phyloP scores from a whole-genome alignment of 92 coral and sea anemone genomes.

The Parazoanthus darwini region DNA sequence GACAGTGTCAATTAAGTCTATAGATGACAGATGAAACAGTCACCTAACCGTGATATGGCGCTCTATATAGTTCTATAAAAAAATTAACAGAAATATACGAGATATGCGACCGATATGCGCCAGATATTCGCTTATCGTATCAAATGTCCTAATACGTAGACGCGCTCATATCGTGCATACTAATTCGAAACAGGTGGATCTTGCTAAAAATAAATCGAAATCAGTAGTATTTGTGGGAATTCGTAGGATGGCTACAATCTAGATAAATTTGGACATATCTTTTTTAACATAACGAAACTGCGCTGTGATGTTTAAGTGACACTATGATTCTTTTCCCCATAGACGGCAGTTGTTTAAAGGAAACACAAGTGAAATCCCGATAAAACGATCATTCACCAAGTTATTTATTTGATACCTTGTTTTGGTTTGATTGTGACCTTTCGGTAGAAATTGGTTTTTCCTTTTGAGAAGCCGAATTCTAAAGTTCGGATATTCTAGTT shows the following conservation, averaged over 20 bases:
- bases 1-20: conserved; percentile 38
- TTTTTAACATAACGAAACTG: conserved; percentile 1
- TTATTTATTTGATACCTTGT: conserved; percentile 16
- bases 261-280: background rate
- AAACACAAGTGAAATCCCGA: conserved; percentile 22
- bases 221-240: conserved; percentile 14
- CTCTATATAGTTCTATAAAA: conserved; percentile 16
- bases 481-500: conserved; percentile 31
- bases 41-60: conserved; percentile 41
- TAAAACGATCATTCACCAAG: conserved; percentile 26
- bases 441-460: conserved; percentile 18
- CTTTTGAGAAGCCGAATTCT: conserved; percentile 37
- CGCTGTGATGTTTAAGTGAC: background rate
- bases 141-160: conserved; percentile 36
- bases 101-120: conserved; percentile 40
- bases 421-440: conserved; percentile 26
- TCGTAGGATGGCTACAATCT: background rate
- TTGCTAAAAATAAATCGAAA: conserved; percentile 26
- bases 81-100: conserved; percentile 23
- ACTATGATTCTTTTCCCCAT: background rate
- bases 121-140: conserved; percentile 44
- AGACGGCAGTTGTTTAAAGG: conserved; percentile 4
- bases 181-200: conserved; percentile 41
- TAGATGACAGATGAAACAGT: conserved; percentile 37
- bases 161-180: conserved; percentile 34